These are phyloP conservation scores for Anastrepha obliqua DNA, from an alignment of 1,140 invertebrate species.

Conservation along the genomic window DNA sequence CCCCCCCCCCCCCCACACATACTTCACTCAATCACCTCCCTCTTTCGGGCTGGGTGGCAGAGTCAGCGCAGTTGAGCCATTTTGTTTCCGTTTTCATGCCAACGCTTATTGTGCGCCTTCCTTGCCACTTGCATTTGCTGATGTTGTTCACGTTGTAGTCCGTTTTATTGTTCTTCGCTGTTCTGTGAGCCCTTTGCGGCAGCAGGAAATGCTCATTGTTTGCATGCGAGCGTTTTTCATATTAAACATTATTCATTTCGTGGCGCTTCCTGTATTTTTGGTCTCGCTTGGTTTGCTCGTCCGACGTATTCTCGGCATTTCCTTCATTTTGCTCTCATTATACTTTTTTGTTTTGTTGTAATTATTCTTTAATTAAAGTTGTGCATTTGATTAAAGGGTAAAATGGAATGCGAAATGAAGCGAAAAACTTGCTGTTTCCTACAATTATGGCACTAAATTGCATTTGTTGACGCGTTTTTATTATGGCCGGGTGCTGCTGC, in stretches of 20 bases:
- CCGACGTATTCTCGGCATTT: not conserved
- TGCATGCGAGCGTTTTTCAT: conserved; percentile 30
- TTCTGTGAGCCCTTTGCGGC: not conserved
- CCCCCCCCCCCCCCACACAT: not conserved
- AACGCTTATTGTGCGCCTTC: conserved; percentile 1
- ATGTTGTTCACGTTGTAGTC: not conserved
- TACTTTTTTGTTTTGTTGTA: not conserved
- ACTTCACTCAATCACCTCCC: not conserved
- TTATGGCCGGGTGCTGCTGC: not conserved
- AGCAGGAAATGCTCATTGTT: conserved; percentile 39
- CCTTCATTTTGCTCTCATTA: conserved; percentile 1
- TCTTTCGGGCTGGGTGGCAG: not conserved
- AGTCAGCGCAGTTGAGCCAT: not conserved
- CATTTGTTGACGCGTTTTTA: not conserved
- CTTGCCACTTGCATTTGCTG: not conserved
- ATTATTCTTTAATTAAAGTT: conserved; percentile 45
- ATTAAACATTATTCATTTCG: conserved; percentile 40
- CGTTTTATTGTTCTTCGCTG: not conserved
- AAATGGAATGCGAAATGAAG: conserved; percentile 31
- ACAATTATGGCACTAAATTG: not conserved
- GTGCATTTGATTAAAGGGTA: conserved; percentile 10
- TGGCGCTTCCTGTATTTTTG: not conserved
- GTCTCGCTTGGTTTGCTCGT: not conserved
- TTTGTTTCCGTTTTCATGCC: conserved; percentile 22
- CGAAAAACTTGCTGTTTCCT: not conserved